Evolutionary conservation across 2,888 invertebrate genomes (phyloP).

Genomic region (Oxycera nigricornis): DNA sequence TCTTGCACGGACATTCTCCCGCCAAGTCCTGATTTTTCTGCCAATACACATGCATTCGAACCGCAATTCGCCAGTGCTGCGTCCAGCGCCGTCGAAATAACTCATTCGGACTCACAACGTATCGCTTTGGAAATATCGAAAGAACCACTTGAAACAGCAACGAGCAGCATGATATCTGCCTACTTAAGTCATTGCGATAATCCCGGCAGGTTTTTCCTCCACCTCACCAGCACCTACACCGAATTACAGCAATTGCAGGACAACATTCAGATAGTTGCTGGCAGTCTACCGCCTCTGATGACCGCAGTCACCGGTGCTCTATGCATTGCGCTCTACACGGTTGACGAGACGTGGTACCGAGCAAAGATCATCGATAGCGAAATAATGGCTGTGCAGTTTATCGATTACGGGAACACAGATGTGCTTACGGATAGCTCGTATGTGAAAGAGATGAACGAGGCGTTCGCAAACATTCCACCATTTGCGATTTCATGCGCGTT

Average conservation of each 20-base stretch:
- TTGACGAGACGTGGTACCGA: constrained; percentile 90
- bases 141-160: neutral
- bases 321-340: constrained; percentile 81
- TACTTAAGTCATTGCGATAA: constrained; percentile 76
- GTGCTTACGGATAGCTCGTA: constrained; percentile 70
- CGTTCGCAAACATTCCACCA: constrained; percentile 65
- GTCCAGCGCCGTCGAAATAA: neutral
- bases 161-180: constrained; percentile 60
- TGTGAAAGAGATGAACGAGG: constrained; percentile 69
- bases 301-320: constrained; percentile 68
- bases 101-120: neutral
- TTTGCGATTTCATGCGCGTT: constrained; percentile 72
- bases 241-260: constrained; percentile 69
- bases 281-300: constrained; percentile 65
- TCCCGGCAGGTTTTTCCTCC: constrained; percentile 79
- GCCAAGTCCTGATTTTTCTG: neutral
- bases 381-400: constrained; percentile 77
- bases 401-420: constrained; percentile 82
- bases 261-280: constrained; percentile 68
- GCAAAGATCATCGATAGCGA: constrained; percentile 85
- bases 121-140: neutral
- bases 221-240: constrained; percentile 67
- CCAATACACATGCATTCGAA: neutral
- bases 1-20: neutral
- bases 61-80: neutral